phyloP scores from a whole-genome alignment of 2,888 invertebrate species.

The Netelia melanura region DNA sequence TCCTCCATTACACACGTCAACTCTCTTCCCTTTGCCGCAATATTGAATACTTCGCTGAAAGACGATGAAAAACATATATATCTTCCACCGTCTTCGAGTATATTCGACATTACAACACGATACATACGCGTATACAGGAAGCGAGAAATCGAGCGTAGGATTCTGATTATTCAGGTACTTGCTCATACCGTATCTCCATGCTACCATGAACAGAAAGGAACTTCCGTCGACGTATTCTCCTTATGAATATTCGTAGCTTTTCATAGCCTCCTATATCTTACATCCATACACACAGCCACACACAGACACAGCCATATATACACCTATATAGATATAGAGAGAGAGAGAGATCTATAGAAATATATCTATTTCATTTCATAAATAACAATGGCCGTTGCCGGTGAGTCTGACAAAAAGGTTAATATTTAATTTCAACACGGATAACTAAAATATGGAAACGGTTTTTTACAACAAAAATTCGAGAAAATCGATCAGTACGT shows the following conservation, averaged over 20 bases:
- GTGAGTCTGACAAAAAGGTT: too few relatives aligned
- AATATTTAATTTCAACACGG: too few relatives aligned
- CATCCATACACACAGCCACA: background rate
- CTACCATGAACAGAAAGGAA: conserved; percentile 14
- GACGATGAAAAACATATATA: background rate
- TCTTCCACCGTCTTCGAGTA: too few relatives aligned
- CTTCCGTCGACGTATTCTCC: conserved; percentile 33
- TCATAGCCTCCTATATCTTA: background rate
- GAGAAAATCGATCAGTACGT: too few relatives aligned
- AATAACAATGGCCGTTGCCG: too few relatives aligned
- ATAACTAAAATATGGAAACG: too few relatives aligned
- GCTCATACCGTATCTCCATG: conserved; percentile 26
- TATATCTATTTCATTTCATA: too few relatives aligned
- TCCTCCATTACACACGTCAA: conserved; percentile 14
- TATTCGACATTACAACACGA: background rate
- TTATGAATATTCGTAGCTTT: conserved; percentile 61
- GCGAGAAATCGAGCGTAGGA: conserved; percentile 59
- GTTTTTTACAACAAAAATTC: too few relatives aligned
- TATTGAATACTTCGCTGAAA: background rate
- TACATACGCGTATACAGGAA: background rate
- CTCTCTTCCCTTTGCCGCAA: background rate
- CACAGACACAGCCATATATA: background rate
- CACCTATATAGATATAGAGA: too few relatives aligned
- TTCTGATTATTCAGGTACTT: conserved; percentile 59
- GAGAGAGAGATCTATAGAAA: too few relatives aligned